Conservation (phyloP, 2,797 vertebrate species). For the Ctenosaura bakeri region DNA sequence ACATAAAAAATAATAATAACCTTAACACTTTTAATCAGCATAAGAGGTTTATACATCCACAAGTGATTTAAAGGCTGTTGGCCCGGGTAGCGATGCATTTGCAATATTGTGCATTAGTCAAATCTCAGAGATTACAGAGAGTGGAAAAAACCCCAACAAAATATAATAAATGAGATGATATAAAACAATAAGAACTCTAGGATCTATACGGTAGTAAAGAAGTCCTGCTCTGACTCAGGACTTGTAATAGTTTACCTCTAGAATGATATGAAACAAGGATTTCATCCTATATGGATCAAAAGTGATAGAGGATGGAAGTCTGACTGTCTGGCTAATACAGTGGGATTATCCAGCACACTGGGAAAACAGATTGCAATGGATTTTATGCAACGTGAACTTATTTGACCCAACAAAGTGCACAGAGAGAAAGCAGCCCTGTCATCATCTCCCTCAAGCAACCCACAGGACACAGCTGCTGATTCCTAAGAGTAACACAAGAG, state of each 20-base stretch:
- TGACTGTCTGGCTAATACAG: constrained; percentile 2
- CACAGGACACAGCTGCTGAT: constrained; percentile 40
- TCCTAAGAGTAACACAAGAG: constrained; percentile 27
- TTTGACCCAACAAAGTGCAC: constrained; percentile 41
- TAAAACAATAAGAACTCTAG: constrained; percentile 60
- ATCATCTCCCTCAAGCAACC: not conserved
- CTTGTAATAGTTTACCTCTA: constrained; percentile 3
- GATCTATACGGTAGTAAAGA: constrained; percentile 30
- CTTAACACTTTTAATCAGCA: constrained; percentile 77
- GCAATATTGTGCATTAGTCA: constrained; percentile 77
- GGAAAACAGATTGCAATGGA: constrained; percentile 28
- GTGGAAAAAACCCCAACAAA: constrained; percentile 55
- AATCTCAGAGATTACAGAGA: constrained; percentile 69
- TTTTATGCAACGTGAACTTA: constrained; percentile 19
- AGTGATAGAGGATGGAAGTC: not conserved
- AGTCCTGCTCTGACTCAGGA: constrained; percentile 2
- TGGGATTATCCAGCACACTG: not conserved
- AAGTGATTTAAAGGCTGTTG: constrained; percentile 75
- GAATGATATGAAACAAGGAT: not conserved
- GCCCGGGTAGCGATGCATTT: constrained; percentile 74
- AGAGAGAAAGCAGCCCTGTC: constrained; percentile 31
- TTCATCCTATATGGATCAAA: not conserved
- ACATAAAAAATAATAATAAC: constrained; percentile 78
- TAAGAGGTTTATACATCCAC: constrained; percentile 77
- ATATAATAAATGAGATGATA: constrained; percentile 70